These are phyloP conservation scores for Aradus depressus DNA, from an alignment of 2,888 invertebrate species.

Conservation along the genomic window DNA sequence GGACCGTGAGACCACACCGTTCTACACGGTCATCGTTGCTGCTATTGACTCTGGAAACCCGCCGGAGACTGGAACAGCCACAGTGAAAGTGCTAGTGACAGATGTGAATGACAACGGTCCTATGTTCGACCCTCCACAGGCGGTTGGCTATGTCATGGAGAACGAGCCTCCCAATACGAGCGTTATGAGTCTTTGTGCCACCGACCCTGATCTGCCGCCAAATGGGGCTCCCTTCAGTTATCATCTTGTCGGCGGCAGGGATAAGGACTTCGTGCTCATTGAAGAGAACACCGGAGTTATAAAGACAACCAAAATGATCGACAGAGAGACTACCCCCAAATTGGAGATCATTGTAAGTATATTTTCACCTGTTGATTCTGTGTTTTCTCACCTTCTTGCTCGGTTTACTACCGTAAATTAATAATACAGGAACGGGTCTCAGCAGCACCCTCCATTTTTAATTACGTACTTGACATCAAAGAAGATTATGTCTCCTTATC, in stretches of 20 bases:
- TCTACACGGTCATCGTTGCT: slow-evolving; percentile 66
- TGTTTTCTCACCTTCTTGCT: neutral
- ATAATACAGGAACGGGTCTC: too few species aligned
- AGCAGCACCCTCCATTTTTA: too few species aligned
- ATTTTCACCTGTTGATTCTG: neutral
- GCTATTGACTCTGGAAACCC: slow-evolving; percentile 82
- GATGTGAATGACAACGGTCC: slow-evolving; percentile 95
- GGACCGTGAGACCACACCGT: slow-evolving; percentile 67
- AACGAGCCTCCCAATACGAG: slow-evolving; percentile 75
- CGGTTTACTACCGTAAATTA: too few species aligned
- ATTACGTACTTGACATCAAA: too few species aligned
- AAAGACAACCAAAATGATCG: slow-evolving; percentile 64
- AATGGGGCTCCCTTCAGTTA: slow-evolving; percentile 87
- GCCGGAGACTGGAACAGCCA: slow-evolving; percentile 83
- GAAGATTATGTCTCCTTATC: too few species aligned
- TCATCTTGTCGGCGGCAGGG: slow-evolving; percentile 62
- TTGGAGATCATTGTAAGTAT: slow-evolving; percentile 51
- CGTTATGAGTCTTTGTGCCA: slow-evolving; percentile 74
- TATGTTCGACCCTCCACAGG: slow-evolving; percentile 56
- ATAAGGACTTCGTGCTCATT: slow-evolving; percentile 61
- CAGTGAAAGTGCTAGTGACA: slow-evolving; percentile 63
- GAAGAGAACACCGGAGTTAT: slow-evolving; percentile 71
- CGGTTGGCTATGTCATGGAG: slow-evolving; percentile 69
- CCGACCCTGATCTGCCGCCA: slow-evolving; percentile 78
- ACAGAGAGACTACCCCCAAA: slow-evolving; percentile 67